Conservation (phyloP, 2,888 invertebrate species). For the Orthosia incerta region DNA sequence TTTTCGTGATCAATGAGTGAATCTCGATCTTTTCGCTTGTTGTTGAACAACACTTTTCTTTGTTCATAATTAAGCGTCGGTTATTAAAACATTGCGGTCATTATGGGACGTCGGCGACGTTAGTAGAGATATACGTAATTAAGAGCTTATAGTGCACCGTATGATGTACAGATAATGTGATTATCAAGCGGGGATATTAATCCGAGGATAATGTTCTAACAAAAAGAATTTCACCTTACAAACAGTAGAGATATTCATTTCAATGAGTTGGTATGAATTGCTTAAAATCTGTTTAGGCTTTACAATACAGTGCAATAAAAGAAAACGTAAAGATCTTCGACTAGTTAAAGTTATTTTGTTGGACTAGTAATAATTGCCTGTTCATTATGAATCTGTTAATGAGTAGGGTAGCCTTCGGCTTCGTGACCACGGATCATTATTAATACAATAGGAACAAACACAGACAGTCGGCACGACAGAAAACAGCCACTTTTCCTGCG, state of each 20-base stretch:
- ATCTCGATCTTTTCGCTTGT: background rate
- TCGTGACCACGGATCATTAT: constrained; percentile 71
- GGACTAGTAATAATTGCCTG: constrained; percentile 40
- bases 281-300: constrained; percentile 25
- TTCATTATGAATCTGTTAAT: constrained; percentile 68
- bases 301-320: constrained; percentile 36
- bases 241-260: constrained; percentile 18
- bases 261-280: constrained; percentile 5
- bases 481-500: constrained; percentile 56
- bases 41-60: constrained; percentile 23
- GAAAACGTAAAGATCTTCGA: constrained; percentile 35
- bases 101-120: constrained; percentile 57
- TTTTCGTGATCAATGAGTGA: constrained; percentile 9
- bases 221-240: constrained; percentile 65
- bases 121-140: constrained; percentile 71
- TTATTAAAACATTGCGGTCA: constrained; percentile 48
- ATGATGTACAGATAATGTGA: constrained; percentile 77
- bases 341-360: constrained; percentile 38
- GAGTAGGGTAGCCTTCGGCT: constrained; percentile 66
- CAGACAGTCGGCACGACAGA: constrained; percentile 54
- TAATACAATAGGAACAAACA: constrained; percentile 56
- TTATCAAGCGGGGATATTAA: constrained; percentile 76
- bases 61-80: constrained; percentile 31
- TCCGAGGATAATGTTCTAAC: constrained; percentile 75
- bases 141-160: constrained; percentile 77